Conservation (phyloP, 2,113 vertebrate genomes). For the Ginglymostoma cirratum region DNA sequence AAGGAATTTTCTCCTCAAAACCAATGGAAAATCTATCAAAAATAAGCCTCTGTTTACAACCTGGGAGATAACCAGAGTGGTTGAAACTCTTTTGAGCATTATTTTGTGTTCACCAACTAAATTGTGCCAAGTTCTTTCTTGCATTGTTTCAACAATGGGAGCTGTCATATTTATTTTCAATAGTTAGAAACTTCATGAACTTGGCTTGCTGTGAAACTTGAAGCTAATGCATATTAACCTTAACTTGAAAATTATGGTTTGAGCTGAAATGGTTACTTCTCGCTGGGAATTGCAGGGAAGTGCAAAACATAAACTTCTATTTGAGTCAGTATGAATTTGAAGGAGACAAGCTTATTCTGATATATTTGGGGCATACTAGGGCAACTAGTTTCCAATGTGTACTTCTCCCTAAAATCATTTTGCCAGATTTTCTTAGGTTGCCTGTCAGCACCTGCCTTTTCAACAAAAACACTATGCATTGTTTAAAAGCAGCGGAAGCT, state of each 20-base stretch:
- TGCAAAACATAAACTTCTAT: background rate
- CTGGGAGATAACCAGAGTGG: background rate
- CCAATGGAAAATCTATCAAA: background rate
- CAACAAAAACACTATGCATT: background rate
- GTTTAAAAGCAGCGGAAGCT: background rate
- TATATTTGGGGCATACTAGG: background rate
- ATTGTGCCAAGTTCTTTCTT: background rate
- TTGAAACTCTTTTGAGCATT: background rate
- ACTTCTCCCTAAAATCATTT: background rate
- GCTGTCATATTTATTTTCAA: background rate
- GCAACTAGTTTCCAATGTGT: background rate
- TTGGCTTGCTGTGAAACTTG: background rate
- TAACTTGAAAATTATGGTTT: background rate
- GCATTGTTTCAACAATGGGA: background rate
- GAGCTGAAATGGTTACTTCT: background rate
- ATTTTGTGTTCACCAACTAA: background rate
- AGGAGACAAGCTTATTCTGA: background rate
- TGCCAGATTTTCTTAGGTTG: background rate
- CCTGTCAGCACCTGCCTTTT: background rate
- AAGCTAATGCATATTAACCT: background rate
- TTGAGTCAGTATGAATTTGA: background rate
- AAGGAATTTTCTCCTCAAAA: conserved; percentile 15
- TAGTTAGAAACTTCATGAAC: background rate
- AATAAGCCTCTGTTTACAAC: background rate
- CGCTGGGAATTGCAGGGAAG: background rate